Evolutionary conservation across 2,113 vertebrate genomes (phyloP), one percentile per base, ranked within the genome.

Genomic region (Xenotilapia longispinis): DNA sequence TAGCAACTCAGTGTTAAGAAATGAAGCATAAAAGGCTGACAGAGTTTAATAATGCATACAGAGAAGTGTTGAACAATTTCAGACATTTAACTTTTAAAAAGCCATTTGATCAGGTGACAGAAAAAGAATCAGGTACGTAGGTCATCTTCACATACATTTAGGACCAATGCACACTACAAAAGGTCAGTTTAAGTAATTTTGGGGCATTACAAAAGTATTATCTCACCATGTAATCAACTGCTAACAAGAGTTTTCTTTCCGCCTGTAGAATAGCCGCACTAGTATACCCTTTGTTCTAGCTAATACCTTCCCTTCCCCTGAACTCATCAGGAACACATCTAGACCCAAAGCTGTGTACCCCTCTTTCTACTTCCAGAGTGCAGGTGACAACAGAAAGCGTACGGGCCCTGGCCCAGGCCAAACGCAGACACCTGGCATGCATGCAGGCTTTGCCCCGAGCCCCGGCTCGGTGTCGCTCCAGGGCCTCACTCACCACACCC

Each of bases 331-430:
- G 49, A 90, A 13, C 87, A 7, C 91, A 54, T 96, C 91, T 95
- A 98, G 98, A 98, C 97, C 97, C 98, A 97, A 97, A 97, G 93
- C 85, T 73, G 82, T 93, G 58, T 98, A 95, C 98, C 97, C 97
- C 97, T 99, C 98, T 99, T 99, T 98, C 98, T 97, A 98, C 92
- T 98, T 99, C 85, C 98, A 99, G 98, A 99, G 97, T 95, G 95
- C 98, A 98, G 97, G 98, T 97, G 98, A 98, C 96, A 87, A 79
- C 91, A 98, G 97, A 98, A 98, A 98, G 97, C 97, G 96, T 93
- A 87, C 82, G 21, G 84, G 90, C 80, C 87, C 88, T 7, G 68
- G 87, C 70, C 57, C 86, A 13, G 89, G 90, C 49, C 94, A 92
- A 81, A 45, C 90, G 17, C 89, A 90, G 54, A 89, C 85, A 60